These are phyloP conservation scores for Paradisaea rubra DNA, from an alignment of 2,113 vertebrate species.

Conservation along the genomic window DNA sequence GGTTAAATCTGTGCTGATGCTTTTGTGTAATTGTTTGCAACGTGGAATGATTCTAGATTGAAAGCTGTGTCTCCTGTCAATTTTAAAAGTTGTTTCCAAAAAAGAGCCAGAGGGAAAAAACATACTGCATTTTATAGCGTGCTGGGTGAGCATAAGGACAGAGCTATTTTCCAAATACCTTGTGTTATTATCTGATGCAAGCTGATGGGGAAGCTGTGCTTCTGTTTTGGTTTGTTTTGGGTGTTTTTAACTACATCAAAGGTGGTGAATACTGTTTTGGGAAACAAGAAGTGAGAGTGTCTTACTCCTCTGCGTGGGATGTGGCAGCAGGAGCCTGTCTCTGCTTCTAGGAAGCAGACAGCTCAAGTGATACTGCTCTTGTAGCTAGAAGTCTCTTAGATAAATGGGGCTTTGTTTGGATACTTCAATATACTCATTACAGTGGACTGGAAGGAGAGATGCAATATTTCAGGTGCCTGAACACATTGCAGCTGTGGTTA, in stretches of 20 bases:
- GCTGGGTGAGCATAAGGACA: background rate
- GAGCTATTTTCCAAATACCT: background rate
- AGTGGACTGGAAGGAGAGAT: background rate
- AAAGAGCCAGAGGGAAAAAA: background rate
- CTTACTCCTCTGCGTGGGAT: background rate
- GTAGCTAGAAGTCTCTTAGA: background rate
- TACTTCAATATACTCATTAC: background rate
- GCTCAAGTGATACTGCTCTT: background rate
- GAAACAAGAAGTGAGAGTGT: constrained; percentile 6
- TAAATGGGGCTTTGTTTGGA: background rate
- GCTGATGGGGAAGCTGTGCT: background rate
- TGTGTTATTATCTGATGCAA: background rate
- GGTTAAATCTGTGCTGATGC: background rate
- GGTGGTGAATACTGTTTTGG: background rate
- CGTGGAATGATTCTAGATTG: background rate
- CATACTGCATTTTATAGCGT: background rate
- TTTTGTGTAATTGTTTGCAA: background rate
- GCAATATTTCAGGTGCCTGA: background rate
- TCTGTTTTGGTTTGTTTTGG: background rate
- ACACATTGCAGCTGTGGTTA: background rate
- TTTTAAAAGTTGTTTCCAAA: background rate
- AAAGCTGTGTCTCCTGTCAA: background rate
- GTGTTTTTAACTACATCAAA: background rate
- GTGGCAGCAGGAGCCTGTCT: background rate
- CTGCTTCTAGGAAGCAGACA: background rate